phyloP scores from a whole-genome alignment of 2,113 vertebrate genomes.

The Cinclus cinclus region DNA sequence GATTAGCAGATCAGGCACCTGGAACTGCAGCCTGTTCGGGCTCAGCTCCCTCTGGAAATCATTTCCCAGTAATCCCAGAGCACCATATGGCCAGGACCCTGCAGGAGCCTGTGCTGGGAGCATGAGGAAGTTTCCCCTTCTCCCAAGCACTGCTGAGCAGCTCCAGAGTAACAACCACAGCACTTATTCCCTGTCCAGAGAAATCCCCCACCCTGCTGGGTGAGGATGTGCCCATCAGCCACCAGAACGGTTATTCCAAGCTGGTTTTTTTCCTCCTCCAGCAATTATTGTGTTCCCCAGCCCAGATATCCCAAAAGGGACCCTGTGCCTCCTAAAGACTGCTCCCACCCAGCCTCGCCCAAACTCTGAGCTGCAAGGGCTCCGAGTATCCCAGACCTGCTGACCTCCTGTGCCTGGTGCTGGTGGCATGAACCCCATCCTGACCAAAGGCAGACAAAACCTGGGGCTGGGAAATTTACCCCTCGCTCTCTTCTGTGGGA shows the following conservation, averaged over 20 bases:
- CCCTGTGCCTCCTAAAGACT: not conserved
- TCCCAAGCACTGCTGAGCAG: not conserved
- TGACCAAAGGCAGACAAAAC: not conserved
- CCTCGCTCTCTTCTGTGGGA: rapidly evolving
- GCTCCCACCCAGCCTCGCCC: not conserved
- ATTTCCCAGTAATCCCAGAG: conserved; percentile 28
- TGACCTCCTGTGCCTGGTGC: not conserved
- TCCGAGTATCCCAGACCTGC: not conserved
- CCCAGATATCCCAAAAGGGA: not conserved
- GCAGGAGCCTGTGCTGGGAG: not conserved
- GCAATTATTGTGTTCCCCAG: rapidly evolving
- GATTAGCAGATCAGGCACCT: not conserved
- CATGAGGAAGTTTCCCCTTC: not conserved
- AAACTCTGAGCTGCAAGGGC: not conserved
- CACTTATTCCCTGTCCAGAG: not conserved
- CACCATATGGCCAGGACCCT: conserved; percentile 49
- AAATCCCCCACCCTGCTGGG: not conserved
- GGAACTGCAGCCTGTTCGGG: not conserved
- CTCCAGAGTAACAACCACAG: not conserved
- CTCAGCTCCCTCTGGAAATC: conserved; percentile 33
- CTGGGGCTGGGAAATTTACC: not conserved
- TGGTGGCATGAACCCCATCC: not conserved
- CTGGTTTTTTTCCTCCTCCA: no score
- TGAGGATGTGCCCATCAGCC: not conserved
- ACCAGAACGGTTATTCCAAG: not conserved